Base-by-base conservation (phyloP, 2,797 vertebrate genomes). In the Uromys caudimaculatus region DNA sequence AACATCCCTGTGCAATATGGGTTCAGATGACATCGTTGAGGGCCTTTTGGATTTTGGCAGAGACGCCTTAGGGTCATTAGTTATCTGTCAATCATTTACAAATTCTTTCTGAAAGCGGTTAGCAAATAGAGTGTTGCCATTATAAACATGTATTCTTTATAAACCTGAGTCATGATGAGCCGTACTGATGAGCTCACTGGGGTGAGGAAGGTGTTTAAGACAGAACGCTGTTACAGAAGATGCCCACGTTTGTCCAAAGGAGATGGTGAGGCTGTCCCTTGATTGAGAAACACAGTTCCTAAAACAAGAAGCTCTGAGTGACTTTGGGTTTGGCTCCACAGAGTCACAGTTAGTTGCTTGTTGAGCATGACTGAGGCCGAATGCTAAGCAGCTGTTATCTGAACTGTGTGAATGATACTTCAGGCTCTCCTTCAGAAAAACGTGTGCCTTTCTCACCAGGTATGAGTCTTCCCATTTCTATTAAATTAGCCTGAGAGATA, bases 391-490 rank as follows among this genome's bases (percentile, higher is more conserved):
- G 98, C 98, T 99, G 98, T 97, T 98, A 56, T 91, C 94, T 95
- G 69, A 93, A 78, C 60, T 77, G 89, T 3, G 0, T 95, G 97
- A 94, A 94, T 29, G 81, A 96, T n/a, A 96, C 69, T 97, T 97
- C 94, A 89, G 86, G 82, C 54, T 93, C 76, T 96, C 77, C 96
- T 98, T 98, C 98, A 98, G 73, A 97, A 98, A 98, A 99, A 98
- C 96, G 95, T 98, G 98, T 96, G 98, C 96, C 91, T 98, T 99
- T 99, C 98, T 99, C 98, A 99, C 98, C 95, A 94, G 97, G 93
- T 96, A 94, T 95, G 71, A 87, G 95, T 38, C 94, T 58, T 94
- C 81, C 97, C 96, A 96, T 97, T 98, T 97, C 96, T 97, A 97
- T 83, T 91, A 98, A 98, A 98, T 98, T 97, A 96, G 97, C 83